Evolutionary conservation across 2,888 invertebrate species (phyloP), one percentile per base, ranked within the genome.

Genomic region (Graphium colonna): DNA sequence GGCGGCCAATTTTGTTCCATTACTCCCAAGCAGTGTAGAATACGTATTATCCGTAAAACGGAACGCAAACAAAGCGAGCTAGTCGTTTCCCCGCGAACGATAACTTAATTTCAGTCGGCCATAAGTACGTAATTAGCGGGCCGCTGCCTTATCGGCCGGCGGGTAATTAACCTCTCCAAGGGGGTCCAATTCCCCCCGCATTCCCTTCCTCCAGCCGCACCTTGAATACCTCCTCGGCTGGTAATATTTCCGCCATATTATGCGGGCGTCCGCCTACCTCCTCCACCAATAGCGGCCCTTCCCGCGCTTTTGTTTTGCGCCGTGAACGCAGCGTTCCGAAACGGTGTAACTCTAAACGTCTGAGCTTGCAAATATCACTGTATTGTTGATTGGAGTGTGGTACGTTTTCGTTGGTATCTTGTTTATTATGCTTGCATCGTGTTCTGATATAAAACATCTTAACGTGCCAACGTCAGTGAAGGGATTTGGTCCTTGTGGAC

Each of bases 71-170:
- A 88, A 87, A 87, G 84, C 82, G 85, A 85, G 71, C 84, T n/a
- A n/a, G 85, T 84, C 86, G 85, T 79, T 84, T 81, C 77, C 80
- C 81, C 77, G 81, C 81, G 82, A 79, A 80, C 88, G 86, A 89
- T 89, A 89, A 89, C 87, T 86, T 89, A 89, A 88, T 89, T 88
- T 87, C 87, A 80, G 87, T 81, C 86, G 81, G 84, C 88, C 86
- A 85, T 89, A 89, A 89, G 89, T 89, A 87, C 84, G 86, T 89
- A 88, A 88, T 89, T 89, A 89, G 89, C 88, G 86, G 78, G 84
- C 88, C 87, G 79, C 82, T 89, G 87, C 87, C 89, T 89, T 88
- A 89, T 89, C 88, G 84, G 85, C 86, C 79, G 80, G 82, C 71
- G 84, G 86, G 88, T 88, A 88, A 89, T 89, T 89, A 89, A 89